A percentile compares a stretch with the other conserved stretches of the same genome.
These are phyloP conservation scores for Saturnia pavonia DNA, from an alignment of 2,888 invertebrate species.

Conservation along the genomic window DNA sequence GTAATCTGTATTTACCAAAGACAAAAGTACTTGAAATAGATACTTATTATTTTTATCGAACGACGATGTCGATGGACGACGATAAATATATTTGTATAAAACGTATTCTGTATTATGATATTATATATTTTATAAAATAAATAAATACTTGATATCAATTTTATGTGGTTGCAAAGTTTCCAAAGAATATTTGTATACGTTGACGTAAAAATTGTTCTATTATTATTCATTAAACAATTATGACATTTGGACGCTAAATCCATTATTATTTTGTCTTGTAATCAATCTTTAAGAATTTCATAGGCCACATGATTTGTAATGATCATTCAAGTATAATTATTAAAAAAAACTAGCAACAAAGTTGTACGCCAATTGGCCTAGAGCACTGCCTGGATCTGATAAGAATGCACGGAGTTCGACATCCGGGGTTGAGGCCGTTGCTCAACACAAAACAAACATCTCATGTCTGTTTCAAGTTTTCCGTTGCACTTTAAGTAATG, in stretches of 20 bases:
- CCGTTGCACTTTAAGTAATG: too few species aligned
- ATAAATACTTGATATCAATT: background rate
- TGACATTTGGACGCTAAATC: too few species aligned
- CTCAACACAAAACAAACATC: too few species aligned
- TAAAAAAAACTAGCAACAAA: too few species aligned
- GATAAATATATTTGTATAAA: background rate
- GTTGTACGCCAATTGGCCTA: too few species aligned
- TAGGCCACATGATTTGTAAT: background rate
- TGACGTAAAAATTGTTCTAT: background rate
- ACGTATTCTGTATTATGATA: slow-evolving; percentile 3
- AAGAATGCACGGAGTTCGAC: too few species aligned
- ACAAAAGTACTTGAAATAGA: background rate
- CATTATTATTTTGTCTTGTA: background rate
- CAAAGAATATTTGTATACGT: slow-evolving; percentile 17
- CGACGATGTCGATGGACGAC: background rate
- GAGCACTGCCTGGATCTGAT: too few species aligned
- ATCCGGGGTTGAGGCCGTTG: too few species aligned
- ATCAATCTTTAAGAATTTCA: background rate
- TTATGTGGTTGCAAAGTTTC: slow-evolving; percentile 2
- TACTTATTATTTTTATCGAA: background rate
- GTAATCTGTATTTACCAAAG: background rate
- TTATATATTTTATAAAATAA: background rate
- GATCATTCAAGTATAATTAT: too few species aligned
- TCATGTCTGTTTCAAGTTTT: too few species aligned
- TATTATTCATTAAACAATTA: too few species aligned